These are phyloP conservation scores for Hirtodrosophila duncani DNA, from an alignment of 2,888 invertebrate species.

Conservation along the genomic window DNA sequence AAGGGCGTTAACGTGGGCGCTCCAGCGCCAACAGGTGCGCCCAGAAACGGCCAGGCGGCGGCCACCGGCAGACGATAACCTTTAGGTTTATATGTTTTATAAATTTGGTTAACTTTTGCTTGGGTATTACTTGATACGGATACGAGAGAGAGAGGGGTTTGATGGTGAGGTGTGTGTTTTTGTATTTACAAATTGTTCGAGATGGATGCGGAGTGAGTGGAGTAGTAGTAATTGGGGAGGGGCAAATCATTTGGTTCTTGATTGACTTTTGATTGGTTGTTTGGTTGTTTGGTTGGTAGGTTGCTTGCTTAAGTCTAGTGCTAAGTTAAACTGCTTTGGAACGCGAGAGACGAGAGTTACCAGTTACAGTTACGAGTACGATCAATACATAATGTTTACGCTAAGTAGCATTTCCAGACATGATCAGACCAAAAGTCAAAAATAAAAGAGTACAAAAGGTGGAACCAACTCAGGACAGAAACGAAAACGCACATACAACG, in stretches of 20 bases:
- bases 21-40: conserved; percentile 79
- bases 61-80: conserved; percentile 89
- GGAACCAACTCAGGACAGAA: conserved; percentile 53
- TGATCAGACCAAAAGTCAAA: conserved; percentile 62
- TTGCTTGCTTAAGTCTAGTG: conserved; percentile 57
- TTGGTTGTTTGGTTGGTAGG: background rate
- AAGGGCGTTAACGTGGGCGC: conserved; percentile 80
- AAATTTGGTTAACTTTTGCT: conserved; percentile 34
- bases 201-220: conserved; percentile 43
- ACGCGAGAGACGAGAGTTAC: conserved; percentile 44
- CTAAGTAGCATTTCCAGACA: conserved; percentile 69
- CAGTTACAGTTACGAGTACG: conserved; percentile 22
- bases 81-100: conserved; percentile 71
- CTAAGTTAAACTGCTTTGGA: conserved; percentile 56
- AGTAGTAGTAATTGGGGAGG: conserved; percentile 7
- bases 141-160: too few relatives aligned
- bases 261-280: conserved; percentile 16
- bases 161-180: conserved; percentile 14
- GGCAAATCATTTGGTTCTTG: conserved; percentile 28
- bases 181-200: conserved; percentile 44
- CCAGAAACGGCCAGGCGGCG: conserved; percentile 88
- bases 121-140: too few relatives aligned
- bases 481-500: conserved; percentile 63
- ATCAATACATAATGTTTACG: conserved; percentile 57
- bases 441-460: conserved; percentile 37